Evolutionary conservation across 2,797 vertebrate species (phyloP).

Genomic region (Alexandromys oeconomus): DNA sequence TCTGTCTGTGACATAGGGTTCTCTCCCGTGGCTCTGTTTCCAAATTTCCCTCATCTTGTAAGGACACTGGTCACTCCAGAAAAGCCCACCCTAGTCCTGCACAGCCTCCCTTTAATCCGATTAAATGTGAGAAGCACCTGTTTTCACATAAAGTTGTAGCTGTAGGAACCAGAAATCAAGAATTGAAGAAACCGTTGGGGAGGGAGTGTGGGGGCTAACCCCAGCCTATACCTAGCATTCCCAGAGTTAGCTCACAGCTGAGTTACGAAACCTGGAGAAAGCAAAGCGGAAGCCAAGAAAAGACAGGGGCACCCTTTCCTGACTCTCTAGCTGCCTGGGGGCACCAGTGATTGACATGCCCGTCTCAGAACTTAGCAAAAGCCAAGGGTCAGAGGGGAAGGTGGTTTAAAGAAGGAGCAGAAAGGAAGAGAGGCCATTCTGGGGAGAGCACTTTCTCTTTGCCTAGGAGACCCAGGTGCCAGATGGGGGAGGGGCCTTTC

Average conservation of each 20-base stretch:
- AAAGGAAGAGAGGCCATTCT: not conserved
- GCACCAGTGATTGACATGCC: fast-evolving
- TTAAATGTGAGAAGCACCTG: not conserved
- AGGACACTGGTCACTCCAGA: not conserved
- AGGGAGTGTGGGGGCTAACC: not conserved
- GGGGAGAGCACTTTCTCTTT: not conserved
- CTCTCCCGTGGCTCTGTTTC: not conserved
- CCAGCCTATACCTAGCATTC: not conserved
- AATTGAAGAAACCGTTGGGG: not conserved
- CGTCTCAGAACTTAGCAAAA: not conserved
- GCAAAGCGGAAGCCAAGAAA: not conserved
- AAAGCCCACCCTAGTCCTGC: not conserved
- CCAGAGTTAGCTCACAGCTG: not conserved
- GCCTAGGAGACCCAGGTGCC: not conserved
- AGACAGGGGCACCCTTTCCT: not conserved
- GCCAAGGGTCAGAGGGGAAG: not conserved
- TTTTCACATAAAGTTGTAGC: not conserved
- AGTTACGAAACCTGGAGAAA: not conserved
- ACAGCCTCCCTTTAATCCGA: not conserved
- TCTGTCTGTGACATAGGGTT: not conserved
- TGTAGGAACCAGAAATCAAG: not conserved
- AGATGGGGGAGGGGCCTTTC: not conserved
- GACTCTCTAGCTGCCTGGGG: too few species aligned
- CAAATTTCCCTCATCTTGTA: not conserved
- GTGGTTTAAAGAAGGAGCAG: not conserved